phyloP scores from a whole-genome alignment of 2,113 vertebrate species.

The Buteo buteo region DNA sequence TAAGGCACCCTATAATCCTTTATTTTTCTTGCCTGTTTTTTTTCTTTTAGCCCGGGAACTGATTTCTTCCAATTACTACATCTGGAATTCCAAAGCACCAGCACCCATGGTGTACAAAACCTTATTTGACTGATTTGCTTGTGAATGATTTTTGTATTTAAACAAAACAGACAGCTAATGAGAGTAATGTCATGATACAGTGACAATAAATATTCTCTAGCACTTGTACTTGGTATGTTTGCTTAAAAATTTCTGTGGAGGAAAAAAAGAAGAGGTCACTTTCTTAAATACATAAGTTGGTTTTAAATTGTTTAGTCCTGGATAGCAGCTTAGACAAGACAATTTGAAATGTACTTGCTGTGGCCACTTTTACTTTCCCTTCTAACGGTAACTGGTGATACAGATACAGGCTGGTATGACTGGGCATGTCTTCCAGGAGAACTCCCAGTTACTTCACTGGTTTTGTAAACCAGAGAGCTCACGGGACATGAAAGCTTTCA shows the following conservation, averaged over 20 bases:
- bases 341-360: neutral
- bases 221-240: neutral
- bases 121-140: slow-evolving; percentile 47
- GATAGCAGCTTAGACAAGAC: neutral
- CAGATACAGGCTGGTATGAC: neutral
- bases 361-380: neutral
- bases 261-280: neutral
- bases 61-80: slow-evolving; percentile 88
- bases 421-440: neutral
- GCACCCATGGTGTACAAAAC: slow-evolving; percentile 79
- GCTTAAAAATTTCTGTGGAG: neutral
- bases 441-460: neutral
- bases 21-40: slow-evolving; percentile 16
- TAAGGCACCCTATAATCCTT: neutral
- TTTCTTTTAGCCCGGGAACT: slow-evolving; percentile 82
- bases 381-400: neutral
- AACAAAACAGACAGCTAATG: neutral
- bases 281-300: neutral
- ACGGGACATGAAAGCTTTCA: neutral
- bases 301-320: neutral
- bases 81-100: slow-evolving; percentile 92
- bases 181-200: neutral
- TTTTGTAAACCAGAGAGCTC: neutral
- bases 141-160: neutral
- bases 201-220: slow-evolving; percentile 39